Percentiles rank a stretch among this genome's conserved stretches.
Evolutionary conservation across 2,888 invertebrate genomes (phyloP).

Genomic region (Polyommatus icarus): DNA sequence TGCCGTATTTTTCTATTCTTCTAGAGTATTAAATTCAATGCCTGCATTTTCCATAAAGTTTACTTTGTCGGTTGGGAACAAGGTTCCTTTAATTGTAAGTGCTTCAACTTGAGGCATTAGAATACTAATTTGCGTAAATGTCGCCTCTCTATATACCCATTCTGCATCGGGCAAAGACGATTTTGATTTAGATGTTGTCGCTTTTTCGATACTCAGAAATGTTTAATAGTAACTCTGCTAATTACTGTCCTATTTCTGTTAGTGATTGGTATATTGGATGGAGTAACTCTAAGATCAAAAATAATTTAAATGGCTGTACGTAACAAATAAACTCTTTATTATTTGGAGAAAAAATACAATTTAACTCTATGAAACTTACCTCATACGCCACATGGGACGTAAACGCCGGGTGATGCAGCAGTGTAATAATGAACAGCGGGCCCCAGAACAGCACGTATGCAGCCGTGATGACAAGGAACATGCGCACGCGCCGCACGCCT

Average conservation of each 20-base stretch:
- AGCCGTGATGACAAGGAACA: constrained; percentile 91
- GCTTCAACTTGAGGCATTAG: neutral
- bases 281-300: too few species aligned
- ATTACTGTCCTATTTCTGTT: too few species aligned
- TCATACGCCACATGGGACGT: constrained; percentile 88
- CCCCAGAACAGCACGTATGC: constrained; percentile 95
- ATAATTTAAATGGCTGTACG: too few species aligned
- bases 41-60: neutral
- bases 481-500: constrained; percentile 90
- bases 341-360: neutral
- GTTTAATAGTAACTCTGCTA: neutral
- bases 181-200: neutral
- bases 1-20: neutral
- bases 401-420: constrained; percentile 87
- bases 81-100: constrained; percentile 10
- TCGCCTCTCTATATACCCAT: neutral
- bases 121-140: constrained; percentile 4
- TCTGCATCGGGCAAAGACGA: neutral
- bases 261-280: too few species aligned
- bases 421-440: constrained; percentile 91
- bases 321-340: neutral
- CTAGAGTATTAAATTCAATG: constrained; percentile 6
- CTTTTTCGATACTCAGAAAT: neutral
- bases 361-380: constrained; percentile 62
- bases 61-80: neutral